Percentiles rank a stretch among this genome's conserved stretches.
Evolutionary conservation across 2,888 invertebrate genomes (phyloP).

Genomic region (Conomelus anceps): DNA sequence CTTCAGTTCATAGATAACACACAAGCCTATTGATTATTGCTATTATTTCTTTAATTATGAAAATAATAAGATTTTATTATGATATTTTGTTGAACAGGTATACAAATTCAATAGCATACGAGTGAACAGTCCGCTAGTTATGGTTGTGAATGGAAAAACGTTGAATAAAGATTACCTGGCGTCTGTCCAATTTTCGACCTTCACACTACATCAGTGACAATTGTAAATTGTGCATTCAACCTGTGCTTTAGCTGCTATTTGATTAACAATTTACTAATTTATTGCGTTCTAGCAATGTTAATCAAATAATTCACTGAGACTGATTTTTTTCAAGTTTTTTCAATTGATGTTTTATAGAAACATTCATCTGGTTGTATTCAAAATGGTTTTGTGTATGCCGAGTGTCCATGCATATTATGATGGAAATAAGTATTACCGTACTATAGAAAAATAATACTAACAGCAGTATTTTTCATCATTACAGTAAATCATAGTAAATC

Average conservation of each 20-base stretch:
- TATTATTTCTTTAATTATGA: background rate
- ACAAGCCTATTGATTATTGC: background rate
- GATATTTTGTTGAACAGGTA: conserved; percentile 48
- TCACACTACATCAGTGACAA: conserved; percentile 53
- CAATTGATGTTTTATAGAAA: background rate
- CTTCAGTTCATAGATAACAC: too few species aligned
- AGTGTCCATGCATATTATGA: too few species aligned
- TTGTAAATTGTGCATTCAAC: background rate
- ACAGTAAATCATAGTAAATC: too few species aligned
- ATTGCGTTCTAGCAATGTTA: background rate
- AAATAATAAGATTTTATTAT: conserved; percentile 2
- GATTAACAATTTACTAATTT: background rate
- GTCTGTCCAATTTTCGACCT: conserved; percentile 56
- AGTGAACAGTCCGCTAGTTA: conserved; percentile 66
- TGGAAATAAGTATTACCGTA: too few species aligned
- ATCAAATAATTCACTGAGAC: background rate
- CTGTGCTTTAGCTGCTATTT: background rate
- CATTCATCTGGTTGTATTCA: background rate
- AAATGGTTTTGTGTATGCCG: background rate
- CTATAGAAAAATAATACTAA: too few species aligned
- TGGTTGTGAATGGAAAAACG: conserved; percentile 71
- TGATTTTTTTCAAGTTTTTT: background rate
- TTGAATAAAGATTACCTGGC: conserved; percentile 60
- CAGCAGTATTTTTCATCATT: too few species aligned
- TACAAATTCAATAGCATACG: conserved; percentile 67